A percentile compares a stretch with the other conserved stretches of the same genome.
Evolutionary conservation across 2,113 vertebrate genomes (phyloP).

Genomic region (Mormoops blainvillei): DNA sequence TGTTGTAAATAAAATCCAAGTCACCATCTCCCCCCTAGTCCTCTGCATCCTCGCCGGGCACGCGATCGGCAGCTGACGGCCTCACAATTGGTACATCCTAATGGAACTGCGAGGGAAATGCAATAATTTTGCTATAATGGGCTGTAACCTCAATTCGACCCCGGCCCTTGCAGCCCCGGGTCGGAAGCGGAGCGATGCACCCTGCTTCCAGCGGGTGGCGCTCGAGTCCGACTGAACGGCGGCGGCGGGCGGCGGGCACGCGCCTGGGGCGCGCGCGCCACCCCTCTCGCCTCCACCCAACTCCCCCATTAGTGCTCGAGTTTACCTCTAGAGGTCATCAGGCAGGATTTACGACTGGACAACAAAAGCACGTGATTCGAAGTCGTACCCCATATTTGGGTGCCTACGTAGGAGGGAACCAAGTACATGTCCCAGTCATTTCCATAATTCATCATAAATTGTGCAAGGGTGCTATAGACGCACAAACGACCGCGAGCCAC

Average conservation of each 20-base stretch:
- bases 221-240: slow-evolving; percentile 85
- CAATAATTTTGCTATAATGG: slow-evolving; percentile 88
- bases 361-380: slow-evolving; percentile 99
- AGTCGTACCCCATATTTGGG: slow-evolving; percentile 99
- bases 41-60: slow-evolving; percentile 69
- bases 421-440: slow-evolving; percentile 99
- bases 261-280: slow-evolving; percentile 81
- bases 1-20: slow-evolving; percentile 68
- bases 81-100: slow-evolving; percentile 80
- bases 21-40: slow-evolving; percentile 35
- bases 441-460: slow-evolving; percentile 99
- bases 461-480: slow-evolving; percentile 99
- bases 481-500: slow-evolving; percentile 98
- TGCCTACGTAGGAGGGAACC: slow-evolving; percentile 99
- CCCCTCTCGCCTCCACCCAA: slow-evolving; percentile 87
- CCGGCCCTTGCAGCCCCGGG: slow-evolving; percentile 80
- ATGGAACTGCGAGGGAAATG: slow-evolving; percentile 86
- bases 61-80: slow-evolving; percentile 75
- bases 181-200: slow-evolving; percentile 75
- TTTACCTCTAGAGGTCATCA: slow-evolving; percentile 99
- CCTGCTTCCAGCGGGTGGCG: slow-evolving; percentile 90
- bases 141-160: slow-evolving; percentile 95
- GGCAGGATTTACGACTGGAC: slow-evolving; percentile 99
- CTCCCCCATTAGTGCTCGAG: slow-evolving; percentile 93
- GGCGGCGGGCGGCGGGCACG: slow-evolving; percentile 61